A percentile compares a stretch with the other conserved stretches of the same genome.
phyloP scores from a whole-genome alignment of 2,888 invertebrate genomes.

The Eudemis profundana region DNA sequence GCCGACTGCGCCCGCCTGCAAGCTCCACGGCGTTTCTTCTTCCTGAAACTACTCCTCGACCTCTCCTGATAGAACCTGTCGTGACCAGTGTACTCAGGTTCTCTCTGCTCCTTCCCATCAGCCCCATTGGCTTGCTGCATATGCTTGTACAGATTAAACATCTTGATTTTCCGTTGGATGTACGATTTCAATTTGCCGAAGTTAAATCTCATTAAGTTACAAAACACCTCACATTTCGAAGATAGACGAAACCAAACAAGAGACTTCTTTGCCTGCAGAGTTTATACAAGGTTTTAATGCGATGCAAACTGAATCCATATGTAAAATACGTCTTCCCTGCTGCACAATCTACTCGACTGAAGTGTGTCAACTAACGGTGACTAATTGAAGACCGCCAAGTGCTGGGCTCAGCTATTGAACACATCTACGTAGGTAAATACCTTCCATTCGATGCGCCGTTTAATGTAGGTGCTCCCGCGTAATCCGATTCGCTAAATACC shows the following conservation, averaged over 20 bases:
- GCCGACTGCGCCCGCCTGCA: slow-evolving; percentile 88
- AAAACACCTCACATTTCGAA: slow-evolving; percentile 8
- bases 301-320: neutral
- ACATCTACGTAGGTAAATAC: slow-evolving; percentile 56
- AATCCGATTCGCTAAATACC: slow-evolving; percentile 39
- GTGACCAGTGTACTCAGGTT: slow-evolving; percentile 90
- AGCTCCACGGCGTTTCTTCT: slow-evolving; percentile 85
- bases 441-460: slow-evolving; percentile 25
- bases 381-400: slow-evolving; percentile 78
- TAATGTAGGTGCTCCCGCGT: slow-evolving; percentile 22
- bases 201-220: slow-evolving; percentile 60
- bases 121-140: slow-evolving; percentile 85
- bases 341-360: slow-evolving; percentile 57
- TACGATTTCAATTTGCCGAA: slow-evolving; percentile 57
- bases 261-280: neutral
- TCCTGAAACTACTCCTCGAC: slow-evolving; percentile 79
- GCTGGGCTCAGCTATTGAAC: slow-evolving; percentile 59
- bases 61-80: slow-evolving; percentile 92
- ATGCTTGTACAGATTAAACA: slow-evolving; percentile 92
- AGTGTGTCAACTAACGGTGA: slow-evolving; percentile 68
- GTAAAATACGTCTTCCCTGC: slow-evolving; percentile 34
- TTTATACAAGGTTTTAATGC: neutral
- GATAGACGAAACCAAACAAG: too few relatives aligned
- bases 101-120: slow-evolving; percentile 80
- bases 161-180: slow-evolving; percentile 68